Base-by-base conservation (phyloP, 2,113 vertebrate species). In the Larimichthys crocea region DNA sequence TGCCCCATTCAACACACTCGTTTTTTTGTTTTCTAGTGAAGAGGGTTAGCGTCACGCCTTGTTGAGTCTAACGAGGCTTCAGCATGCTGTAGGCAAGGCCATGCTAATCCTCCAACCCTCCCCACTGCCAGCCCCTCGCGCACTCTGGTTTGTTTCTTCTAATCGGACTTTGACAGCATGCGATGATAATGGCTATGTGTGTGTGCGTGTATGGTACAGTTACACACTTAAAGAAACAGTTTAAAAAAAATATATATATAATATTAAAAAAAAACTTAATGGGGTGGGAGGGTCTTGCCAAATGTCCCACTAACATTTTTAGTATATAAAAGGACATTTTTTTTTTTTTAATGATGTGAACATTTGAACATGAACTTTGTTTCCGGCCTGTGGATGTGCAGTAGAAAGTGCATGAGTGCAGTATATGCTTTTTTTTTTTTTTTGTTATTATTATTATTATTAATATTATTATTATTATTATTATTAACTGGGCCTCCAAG, bases 121-220 rank as follows among this genome's bases (percentile, higher is more conserved):
- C 79, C 65, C 22, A 84, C 89, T 86, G 80, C 89, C 87, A 74
- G 74, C 88, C 83, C 83, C 84, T 82, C 64, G 63, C 76, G 70
- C 65, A 72, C 83, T 76, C 84, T 76, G 81, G 68, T 90, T 86
- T 85, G 79, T 88, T 91, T 89, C 26, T 91, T 89, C 83, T 89
- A 88, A 88, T 79, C 84, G n/a, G 83, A 91, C 86, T 83, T 90
- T 90, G 82, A 91, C 85, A 88, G 91, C 91, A 93, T 93, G 92
- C 85, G 16, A 10, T 50, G 50, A 89, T 85, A 87, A 76, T 11
- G 59, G 56, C 29, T 79, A 52, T 26, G 26, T 26, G 26, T 26
- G 26, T 26, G 77, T 76, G 75, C 76, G 80, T 78, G 85, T 85
- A 57, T 68, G 82, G 61, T 82, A 53, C 78, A 83, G 57, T 84